A percentile compares a stretch with the other conserved stretches of the same genome.
Evolutionary conservation across 2,888 invertebrate genomes (phyloP).

Genomic region (Drosophila nr. medialis): DNA sequence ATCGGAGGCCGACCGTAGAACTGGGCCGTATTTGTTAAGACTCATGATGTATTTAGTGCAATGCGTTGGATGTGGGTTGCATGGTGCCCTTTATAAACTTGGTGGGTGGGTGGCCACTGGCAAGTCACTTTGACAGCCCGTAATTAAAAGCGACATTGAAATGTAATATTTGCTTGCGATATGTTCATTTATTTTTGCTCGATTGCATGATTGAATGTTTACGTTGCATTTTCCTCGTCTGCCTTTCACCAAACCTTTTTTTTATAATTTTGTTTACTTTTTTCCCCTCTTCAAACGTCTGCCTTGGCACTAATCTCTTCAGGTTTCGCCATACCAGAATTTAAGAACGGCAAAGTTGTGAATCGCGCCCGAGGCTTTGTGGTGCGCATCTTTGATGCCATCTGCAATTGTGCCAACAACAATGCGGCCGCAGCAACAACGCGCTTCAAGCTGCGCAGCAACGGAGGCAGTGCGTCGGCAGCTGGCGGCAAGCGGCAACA

Average conservation of each 20-base stretch:
- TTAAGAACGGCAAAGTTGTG: slow-evolving; percentile 87
- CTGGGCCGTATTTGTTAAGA: slow-evolving; percentile 1
- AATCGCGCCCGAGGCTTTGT: slow-evolving; percentile 87
- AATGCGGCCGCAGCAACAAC: slow-evolving; percentile 86
- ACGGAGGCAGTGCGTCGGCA: slow-evolving; percentile 55
- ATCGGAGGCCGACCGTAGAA: background rate
- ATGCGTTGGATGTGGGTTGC: slow-evolving; percentile 18
- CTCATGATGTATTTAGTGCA: slow-evolving; percentile 31
- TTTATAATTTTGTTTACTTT: slow-evolving; percentile 25
- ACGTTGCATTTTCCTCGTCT: slow-evolving; percentile 53
- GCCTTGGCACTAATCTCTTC: slow-evolving; percentile 51
- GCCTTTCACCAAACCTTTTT: slow-evolving; percentile 53
- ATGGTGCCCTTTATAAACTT: slow-evolving; percentile 45
- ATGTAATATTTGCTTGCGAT: slow-evolving; percentile 16
- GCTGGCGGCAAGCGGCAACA: slow-evolving; percentile 63
- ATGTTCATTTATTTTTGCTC: slow-evolving; percentile 19
- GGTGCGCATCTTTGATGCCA: slow-evolving; percentile 87
- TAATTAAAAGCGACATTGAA: slow-evolving; percentile 48
- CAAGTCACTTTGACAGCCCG: slow-evolving; percentile 2
- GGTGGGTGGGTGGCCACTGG: slow-evolving; percentile 20
- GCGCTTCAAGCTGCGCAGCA: slow-evolving; percentile 82
- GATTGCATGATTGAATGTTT: slow-evolving; percentile 56
- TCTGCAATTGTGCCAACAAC: slow-evolving; percentile 88
- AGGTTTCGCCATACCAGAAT: slow-evolving; percentile 84
- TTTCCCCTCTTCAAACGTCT: slow-evolving; percentile 13